A percentile compares a stretch with the other conserved stretches of the same genome.
Conservation (phyloP, 2,113 vertebrate species). For the Scomber colias region DNA sequence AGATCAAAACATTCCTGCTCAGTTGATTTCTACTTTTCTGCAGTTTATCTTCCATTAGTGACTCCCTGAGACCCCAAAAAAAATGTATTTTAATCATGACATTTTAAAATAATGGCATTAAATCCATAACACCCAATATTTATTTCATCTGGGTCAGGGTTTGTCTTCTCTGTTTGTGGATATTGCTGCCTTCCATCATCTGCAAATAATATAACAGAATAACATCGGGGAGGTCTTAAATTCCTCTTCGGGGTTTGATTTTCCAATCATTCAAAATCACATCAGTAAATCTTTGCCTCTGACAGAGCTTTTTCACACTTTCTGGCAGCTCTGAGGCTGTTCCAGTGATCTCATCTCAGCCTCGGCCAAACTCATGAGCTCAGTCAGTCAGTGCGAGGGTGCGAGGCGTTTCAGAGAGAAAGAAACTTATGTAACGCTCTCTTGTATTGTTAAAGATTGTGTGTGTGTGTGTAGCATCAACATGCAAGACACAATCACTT, state of each 20-base stretch:
- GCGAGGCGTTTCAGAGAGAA: conserved; percentile 23
- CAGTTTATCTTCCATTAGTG: not conserved
- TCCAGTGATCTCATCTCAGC: conserved; percentile 64
- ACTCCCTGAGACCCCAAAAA: not conserved
- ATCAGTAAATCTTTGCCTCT: not conserved
- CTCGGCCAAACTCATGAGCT: conserved; percentile 28
- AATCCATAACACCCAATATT: no score
- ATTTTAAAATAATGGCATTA: no score
- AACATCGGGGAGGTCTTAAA: no score
- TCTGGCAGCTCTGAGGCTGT: conserved; percentile 42
- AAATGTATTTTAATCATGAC: not conserved
- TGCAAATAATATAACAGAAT: no score
- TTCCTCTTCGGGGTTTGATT: no score
- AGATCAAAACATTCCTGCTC: no score
- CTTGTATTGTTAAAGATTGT: no score
- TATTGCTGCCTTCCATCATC: no score
- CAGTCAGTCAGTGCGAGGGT: conserved; percentile 26
- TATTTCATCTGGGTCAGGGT: no score
- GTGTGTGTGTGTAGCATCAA: not conserved
- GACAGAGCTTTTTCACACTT: conserved; percentile 3
- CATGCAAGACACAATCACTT: not conserved
- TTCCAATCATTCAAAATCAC: conserved; percentile 2
- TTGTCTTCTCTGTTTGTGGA: no score
- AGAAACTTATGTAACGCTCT: not conserved
- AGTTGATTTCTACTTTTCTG: not conserved